Evolutionary conservation across 1,140 invertebrate genomes (phyloP), one percentile per base, ranked within the genome.

Genomic region (Acromyrmex charruanus): DNA sequence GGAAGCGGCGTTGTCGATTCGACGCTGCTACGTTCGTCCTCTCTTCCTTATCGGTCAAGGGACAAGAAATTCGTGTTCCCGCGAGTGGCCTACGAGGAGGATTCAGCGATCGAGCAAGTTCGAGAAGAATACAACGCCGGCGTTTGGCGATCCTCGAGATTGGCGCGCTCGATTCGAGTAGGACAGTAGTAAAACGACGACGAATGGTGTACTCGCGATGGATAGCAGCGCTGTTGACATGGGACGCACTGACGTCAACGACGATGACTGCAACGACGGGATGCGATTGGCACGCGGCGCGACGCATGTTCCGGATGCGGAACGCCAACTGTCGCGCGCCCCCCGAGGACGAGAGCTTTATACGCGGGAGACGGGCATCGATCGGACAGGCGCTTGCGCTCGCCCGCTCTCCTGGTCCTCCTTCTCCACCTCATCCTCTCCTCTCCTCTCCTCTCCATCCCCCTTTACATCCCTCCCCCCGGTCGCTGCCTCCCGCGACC

Each of bases 311-410:
- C 92, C 92, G 89, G 87, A 91, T 90, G 92, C 91, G 91, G 92
- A 94, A 93, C 93, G 91, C 90, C 90, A 94, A 94, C 93, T 94
- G 93, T 93, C 92, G 93, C 91, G 91, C 92, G 91, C 93, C 93
- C 92, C 93, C 91, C 91, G 92, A 92, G 92, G 91, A 92, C 91
- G 90, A 91, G 92, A 92, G 92, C 94, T 94, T 95, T 94, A 94
- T 95, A 94, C 92, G 93, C 90, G 91, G 89, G 94, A 92, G 92
- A 94, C 91, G 91, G 92, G 88, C 94, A 95, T 95, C 94, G 94
- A 95, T 95, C 94, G 92, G 92, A 87, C 90, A 88, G 90, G 94
- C 94, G 94, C 94, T 93, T 94, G 94, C 94, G 94, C 94, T 91
- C 84, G 79, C 88, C 86, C 84, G 89, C 77, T 91, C 80, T 88